phyloP scores from a whole-genome alignment of 2,113 vertebrate genomes.

The Channa maculata region DNA sequence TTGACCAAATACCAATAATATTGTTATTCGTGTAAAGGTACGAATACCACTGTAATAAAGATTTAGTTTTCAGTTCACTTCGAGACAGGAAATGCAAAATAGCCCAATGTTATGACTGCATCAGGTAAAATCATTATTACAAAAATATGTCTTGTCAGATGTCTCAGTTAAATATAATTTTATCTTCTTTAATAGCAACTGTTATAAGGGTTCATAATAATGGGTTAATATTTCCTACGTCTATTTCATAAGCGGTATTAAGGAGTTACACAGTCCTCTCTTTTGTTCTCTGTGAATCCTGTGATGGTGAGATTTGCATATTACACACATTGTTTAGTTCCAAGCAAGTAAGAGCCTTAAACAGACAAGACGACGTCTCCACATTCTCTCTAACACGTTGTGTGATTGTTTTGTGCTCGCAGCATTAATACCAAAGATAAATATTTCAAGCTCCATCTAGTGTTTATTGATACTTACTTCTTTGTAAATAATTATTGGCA shows the following conservation, averaged over 20 bases:
- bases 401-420: conserved; percentile 5
- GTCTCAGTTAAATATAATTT: not conserved
- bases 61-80: not conserved
- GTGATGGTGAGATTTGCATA: conserved; percentile 16
- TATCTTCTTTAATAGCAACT: conserved; percentile 1
- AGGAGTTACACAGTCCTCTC: not conserved
- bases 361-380: not conserved
- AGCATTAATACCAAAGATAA: conserved; percentile 24
- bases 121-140: not conserved
- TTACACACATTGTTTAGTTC: conserved; percentile 2
- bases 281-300: not conserved
- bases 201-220: too few relatives aligned
- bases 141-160: not conserved
- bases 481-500: not conserved
- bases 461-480: not conserved
- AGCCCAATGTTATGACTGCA: not conserved
- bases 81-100: conserved; percentile 9
- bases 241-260: not conserved
- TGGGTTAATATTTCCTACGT: not conserved
- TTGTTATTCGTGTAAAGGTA: too few relatives aligned
- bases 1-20: too few relatives aligned
- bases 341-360: not conserved
- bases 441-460: not conserved
- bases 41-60: too few relatives aligned
- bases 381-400: not conserved